A percentile compares a stretch with the other conserved stretches of the same genome.
These are phyloP conservation scores for Phataginus tricuspis DNA, from an alignment of 2,797 vertebrate species.

Conservation along the genomic window DNA sequence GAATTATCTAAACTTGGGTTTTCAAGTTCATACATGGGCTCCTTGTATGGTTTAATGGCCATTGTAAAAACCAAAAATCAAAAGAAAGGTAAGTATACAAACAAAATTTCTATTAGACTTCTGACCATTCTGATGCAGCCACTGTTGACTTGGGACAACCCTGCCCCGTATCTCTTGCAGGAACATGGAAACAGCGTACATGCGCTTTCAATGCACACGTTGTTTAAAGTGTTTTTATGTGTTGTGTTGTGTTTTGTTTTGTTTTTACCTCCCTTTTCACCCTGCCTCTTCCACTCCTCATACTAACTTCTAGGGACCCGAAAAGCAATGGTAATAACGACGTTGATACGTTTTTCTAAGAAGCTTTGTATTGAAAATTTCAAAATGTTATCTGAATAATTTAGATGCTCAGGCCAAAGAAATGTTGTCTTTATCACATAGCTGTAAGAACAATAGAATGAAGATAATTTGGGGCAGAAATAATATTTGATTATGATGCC, in stretches of 20 bases:
- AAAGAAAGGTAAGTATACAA: background rate
- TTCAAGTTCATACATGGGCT: background rate
- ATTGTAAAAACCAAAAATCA: background rate
- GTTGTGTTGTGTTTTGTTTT: background rate
- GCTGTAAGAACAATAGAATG: background rate
- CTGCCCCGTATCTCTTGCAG: background rate
- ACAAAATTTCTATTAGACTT: background rate
- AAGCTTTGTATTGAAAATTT: background rate
- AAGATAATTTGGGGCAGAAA: background rate
- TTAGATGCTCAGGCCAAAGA: background rate
- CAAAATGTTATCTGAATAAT: background rate
- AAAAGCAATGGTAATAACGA: background rate
- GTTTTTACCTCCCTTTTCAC: background rate
- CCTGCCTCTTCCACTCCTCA: rapidly evolving
- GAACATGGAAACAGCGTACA: background rate
- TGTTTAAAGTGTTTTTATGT: background rate
- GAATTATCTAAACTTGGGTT: background rate
- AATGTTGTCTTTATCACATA: background rate
- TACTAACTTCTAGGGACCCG: background rate
- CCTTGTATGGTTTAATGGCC: background rate
- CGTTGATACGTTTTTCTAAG: background rate
- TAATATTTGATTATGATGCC: background rate
- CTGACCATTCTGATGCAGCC: background rate
- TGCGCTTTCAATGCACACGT: background rate
- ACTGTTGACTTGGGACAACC: no score